Evolutionary conservation across 2,888 invertebrate species (phyloP).

Genomic region (Caenorhabditis zanzibari): DNA sequence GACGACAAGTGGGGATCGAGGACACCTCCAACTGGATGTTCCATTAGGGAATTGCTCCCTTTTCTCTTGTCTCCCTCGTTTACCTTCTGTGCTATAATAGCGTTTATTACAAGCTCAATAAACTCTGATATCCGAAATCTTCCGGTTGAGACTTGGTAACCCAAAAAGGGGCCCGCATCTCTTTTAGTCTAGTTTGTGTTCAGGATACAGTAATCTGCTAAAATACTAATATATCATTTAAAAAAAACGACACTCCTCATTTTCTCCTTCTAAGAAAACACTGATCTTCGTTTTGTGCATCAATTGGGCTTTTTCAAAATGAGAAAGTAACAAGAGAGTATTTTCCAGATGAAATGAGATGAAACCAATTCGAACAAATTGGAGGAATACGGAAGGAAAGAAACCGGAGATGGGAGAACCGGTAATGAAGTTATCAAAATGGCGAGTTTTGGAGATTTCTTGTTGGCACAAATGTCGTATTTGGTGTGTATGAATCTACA

Average conservation of each 20-base stretch:
- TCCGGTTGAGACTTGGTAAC: too few species aligned
- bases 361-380: slow-evolving; percentile 22
- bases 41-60: too few species aligned
- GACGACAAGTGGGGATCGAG: too few species aligned
- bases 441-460: slow-evolving; percentile 31
- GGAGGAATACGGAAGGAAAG: slow-evolving; percentile 69
- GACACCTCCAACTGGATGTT: too few species aligned
- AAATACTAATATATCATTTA: background rate
- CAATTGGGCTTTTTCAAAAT: background rate
- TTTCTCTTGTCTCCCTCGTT: too few species aligned
- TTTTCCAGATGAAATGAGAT: slow-evolving; percentile 67
- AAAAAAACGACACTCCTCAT: background rate
- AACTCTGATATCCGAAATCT: too few species aligned
- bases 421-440: slow-evolving; percentile 59
- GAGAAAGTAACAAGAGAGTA: background rate
- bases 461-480: slow-evolving; percentile 57
- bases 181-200: too few species aligned
- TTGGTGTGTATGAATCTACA: too few species aligned
- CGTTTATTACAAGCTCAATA: too few species aligned
- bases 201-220: background rate
- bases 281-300: slow-evolving; percentile 19
- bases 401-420: slow-evolving; percentile 55
- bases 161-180: too few species aligned
- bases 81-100: too few species aligned
- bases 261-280: background rate